Evolutionary conservation across 2,113 vertebrate genomes (phyloP).

Genomic region (Prinia subflava): DNA sequence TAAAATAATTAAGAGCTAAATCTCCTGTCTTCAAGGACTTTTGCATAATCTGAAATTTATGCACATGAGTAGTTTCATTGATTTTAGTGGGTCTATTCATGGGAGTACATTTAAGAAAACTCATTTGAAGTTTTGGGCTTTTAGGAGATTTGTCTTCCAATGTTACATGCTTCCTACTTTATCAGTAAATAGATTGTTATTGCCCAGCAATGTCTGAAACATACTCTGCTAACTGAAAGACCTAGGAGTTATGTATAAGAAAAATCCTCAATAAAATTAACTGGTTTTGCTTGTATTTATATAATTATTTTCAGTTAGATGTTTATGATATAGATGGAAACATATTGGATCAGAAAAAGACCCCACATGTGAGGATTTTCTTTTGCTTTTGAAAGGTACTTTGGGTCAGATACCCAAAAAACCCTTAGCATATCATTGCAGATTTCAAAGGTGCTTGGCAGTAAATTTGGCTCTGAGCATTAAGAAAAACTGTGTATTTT

Average conservation of each 20-base stretch:
- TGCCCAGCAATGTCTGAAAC: background rate
- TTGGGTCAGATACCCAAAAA: background rate
- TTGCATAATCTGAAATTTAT: slow-evolving; percentile 22
- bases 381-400: background rate
- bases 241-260: background rate
- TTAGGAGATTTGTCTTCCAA: background rate
- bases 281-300: background rate
- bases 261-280: background rate
- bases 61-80: background rate
- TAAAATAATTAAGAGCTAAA: slow-evolving; percentile 55
- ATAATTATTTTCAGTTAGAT: background rate
- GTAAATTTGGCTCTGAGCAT: background rate
- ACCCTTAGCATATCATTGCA: background rate
- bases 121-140: background rate
- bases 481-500: background rate
- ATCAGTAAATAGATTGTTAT: background rate
- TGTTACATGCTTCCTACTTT: background rate
- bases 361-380: accelerated
- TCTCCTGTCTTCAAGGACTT: slow-evolving; percentile 29
- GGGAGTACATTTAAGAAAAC: background rate
- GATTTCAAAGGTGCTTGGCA: background rate
- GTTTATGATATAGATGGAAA: background rate
- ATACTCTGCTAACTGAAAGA: background rate
- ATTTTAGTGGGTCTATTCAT: background rate
- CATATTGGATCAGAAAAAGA: background rate